Evolutionary conservation across 2,888 invertebrate species (phyloP).

Genomic region (Coecobrya sp.): DNA sequence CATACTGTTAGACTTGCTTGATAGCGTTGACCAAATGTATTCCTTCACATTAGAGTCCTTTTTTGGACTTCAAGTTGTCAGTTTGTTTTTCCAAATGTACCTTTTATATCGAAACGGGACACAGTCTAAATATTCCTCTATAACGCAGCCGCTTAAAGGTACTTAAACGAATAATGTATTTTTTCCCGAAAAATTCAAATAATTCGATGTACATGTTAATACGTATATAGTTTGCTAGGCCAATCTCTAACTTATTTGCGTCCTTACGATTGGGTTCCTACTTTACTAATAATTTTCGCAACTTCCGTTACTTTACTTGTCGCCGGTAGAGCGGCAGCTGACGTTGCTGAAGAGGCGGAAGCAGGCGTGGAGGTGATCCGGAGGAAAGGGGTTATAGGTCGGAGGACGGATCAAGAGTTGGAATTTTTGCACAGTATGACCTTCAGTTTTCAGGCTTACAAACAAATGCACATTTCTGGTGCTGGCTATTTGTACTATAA

Average conservation of each 20-base stretch:
- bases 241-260: neutral
- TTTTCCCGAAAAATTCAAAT: neutral
- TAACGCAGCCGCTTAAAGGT: neutral
- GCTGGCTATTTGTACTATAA: slow-evolving; percentile 55
- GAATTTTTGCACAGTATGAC: slow-evolving; percentile 76
- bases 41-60: slow-evolving; percentile 33
- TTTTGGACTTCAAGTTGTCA: slow-evolving; percentile 39
- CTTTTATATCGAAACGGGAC: slow-evolving; percentile 1
- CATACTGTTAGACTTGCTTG: slow-evolving; percentile 66
- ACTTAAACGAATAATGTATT: neutral
- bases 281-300: neutral
- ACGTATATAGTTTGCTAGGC: too few relatives aligned
- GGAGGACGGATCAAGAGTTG: slow-evolving; percentile 81
- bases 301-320: neutral
- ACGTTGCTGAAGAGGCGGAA: slow-evolving; percentile 69
- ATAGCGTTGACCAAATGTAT: slow-evolving; percentile 67
- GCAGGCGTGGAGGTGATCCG: slow-evolving; percentile 82
- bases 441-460: slow-evolving; percentile 29
- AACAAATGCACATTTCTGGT: slow-evolving; percentile 24
- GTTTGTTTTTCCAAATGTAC: slow-evolving; percentile 57
- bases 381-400: slow-evolving; percentile 82
- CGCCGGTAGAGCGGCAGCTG: slow-evolving; percentile 12
- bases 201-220: too few relatives aligned
- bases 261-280: slow-evolving; percentile 51
- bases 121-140: neutral